Base-by-base conservation (phyloP, 2,888 invertebrate genomes). In the Drosophila setosimentum region DNA sequence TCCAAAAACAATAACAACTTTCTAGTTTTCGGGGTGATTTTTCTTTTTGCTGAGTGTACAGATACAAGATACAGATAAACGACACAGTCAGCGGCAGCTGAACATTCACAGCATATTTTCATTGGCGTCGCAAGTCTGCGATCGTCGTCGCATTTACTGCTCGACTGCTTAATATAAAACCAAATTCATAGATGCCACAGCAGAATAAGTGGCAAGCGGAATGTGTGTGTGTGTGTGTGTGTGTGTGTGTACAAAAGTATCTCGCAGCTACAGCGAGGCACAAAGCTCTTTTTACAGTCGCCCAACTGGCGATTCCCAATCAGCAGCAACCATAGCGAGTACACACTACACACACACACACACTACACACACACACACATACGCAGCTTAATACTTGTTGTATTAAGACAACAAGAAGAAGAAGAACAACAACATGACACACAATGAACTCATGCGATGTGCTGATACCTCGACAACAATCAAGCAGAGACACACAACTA, bases 111-210 rank as follows among this genome's bases (percentile, higher is more conserved):
- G 72, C 84, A 90, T 91, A 77, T 83, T 87, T 86, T 83, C 80
- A 82, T 73, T 91, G 91, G 91, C 91, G 91, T 88, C 91, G 87
- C 83, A 88, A 87, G 91, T 91, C 91, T 91, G 89, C 85, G 91
- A 90, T 90, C 90, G 86, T 83, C 79, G 70, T 72, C 78, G 82
- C 80, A 74, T 68, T 78, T 58, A 67, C 68, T 75, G 64, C 55
- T 67, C 68, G 55, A 51, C 67, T 76, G 74, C 79, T 80, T 76
- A 77, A 83, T 82, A 78, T 84, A 82, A 89, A 87, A 82, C 79
- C 85, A 73, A 82, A 85, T 89, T 79, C 79, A 79, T 73, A 82
- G 69, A 76, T 68, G 70, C 35, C 35, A 7, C 58, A 37, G 10
- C n/a, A 21, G 33, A 35, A 62, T 62, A 71, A 76, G 80, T 77